phyloP scores from a whole-genome alignment of 1,140 invertebrate species.

The Agrypnia vestita region DNA sequence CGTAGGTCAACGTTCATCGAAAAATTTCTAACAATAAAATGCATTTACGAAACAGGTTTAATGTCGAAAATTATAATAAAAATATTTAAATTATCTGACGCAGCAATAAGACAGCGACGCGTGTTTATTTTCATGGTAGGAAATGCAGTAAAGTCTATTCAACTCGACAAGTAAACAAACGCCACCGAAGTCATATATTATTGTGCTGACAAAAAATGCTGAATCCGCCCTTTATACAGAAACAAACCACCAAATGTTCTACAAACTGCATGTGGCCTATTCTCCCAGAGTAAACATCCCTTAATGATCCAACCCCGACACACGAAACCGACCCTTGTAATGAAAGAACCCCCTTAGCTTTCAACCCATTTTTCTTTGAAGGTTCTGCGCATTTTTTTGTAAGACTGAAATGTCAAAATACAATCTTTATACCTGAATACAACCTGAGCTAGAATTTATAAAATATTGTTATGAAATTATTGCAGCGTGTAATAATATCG shows the following conservation, averaged over 20 bases:
- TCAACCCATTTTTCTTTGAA: not conserved
- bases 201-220: not conserved
- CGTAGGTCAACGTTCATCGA: too few species aligned
- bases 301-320: not conserved
- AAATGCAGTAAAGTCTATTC: not conserved
- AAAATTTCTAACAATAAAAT: too few species aligned
- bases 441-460: not conserved
- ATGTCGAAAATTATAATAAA: too few species aligned
- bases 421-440: not conserved
- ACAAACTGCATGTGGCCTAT: conserved; percentile 21
- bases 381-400: not conserved
- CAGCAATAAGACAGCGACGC: too few species aligned
- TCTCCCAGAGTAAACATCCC: conserved; percentile 8
- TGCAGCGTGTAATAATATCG: not conserved
- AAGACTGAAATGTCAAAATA: not conserved
- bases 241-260: conserved; percentile 16
- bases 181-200: conserved; percentile 6
- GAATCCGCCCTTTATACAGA: not conserved
- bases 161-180: conserved; percentile 1
- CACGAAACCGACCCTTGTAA: not conserved
- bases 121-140: too few species aligned
- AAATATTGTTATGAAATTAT: not conserved
- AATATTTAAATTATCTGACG: too few species aligned
- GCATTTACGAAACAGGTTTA: too few species aligned
- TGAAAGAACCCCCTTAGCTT: not conserved